Base-by-base conservation (phyloP, 2,888 invertebrate genomes). In the Uropetala carovei region DNA sequence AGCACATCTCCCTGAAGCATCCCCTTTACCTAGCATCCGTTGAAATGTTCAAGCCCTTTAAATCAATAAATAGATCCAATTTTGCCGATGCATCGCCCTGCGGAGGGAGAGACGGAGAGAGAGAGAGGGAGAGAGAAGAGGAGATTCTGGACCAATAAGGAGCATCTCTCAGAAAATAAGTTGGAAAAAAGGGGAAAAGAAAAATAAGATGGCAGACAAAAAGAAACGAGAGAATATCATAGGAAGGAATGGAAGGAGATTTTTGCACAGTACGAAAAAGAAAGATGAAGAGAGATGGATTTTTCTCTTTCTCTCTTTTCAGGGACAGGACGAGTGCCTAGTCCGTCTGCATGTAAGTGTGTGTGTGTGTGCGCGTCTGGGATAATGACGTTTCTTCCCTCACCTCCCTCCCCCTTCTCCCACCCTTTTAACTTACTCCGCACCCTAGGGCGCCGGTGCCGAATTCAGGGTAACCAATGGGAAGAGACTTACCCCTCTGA, bases 391-490 rank as follows among this genome's bases (percentile, higher is more conserved):
- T 94, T 93, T 93, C 93, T 93, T 92, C 92, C 93, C 81, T 58
- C 91, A 43, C 81, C 13, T 22, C 27, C 85, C 94, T 94, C 95
- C 94, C 95, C 95, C 95, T 86, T 81, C 92, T 93, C 93, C 93
- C 93, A 93, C 93, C 93, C 93, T 94, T n/a, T 94, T 94, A 94
- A 94, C 94, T 93, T 92, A 93, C 94, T 93, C 93, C 93, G 93
- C 93, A 93, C 93, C 93, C 93, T 92, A 93, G 93, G 93, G 89
- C 89, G 89, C 89, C 89, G 89, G 89, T 89, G 89, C 89, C 89
- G 86, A 86, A 60, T 86, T 60, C 60, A 43, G 89, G 64, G 30
- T 43, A 68, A 89, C 89, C 89, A 89, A 89, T 89, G 8, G 89
- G 64, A 89, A 64, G 68, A 64, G 89, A 89, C 64, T 68, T 68